Percentiles rank a stretch among this genome's conserved stretches.
phyloP scores from a whole-genome alignment of 2,888 invertebrate species.

The Cephalotes varians region DNA sequence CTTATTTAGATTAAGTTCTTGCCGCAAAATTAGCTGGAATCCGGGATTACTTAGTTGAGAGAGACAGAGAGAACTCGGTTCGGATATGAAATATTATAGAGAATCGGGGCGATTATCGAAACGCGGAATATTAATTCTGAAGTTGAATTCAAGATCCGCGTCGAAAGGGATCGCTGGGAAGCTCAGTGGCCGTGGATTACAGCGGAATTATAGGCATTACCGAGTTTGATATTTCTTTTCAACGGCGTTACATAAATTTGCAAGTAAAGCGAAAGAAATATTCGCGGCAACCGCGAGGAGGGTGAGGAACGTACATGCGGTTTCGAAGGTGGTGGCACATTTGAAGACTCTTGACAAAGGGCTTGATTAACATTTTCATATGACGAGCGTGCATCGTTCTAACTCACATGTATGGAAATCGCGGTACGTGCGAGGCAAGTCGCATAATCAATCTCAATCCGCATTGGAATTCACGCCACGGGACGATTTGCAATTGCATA shows the following conservation, averaged over 20 bases:
- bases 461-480: slow-evolving; percentile 61
- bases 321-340: slow-evolving; percentile 37
- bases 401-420: slow-evolving; percentile 63
- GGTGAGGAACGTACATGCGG: not conserved
- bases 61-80: slow-evolving; percentile 29
- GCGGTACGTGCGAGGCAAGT: slow-evolving; percentile 57
- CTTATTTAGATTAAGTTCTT: slow-evolving; percentile 55
- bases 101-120: slow-evolving; percentile 50
- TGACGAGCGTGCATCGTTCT: slow-evolving; percentile 53
- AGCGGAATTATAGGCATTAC: slow-evolving; percentile 37
- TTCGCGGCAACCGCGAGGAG: not conserved
- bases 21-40: slow-evolving; percentile 50
- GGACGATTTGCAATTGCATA: slow-evolving; percentile 66
- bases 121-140: slow-evolving; percentile 46
- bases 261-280: slow-evolving; percentile 39
- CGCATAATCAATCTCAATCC: slow-evolving; percentile 64
- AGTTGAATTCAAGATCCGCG: slow-evolving; percentile 26
- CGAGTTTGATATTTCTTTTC: slow-evolving; percentile 42
- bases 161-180: slow-evolving; percentile 10
- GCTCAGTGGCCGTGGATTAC: slow-evolving; percentile 17
- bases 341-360: slow-evolving; percentile 45
- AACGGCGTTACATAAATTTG: slow-evolving; percentile 43
- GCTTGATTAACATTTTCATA: slow-evolving; percentile 54
- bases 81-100: slow-evolving; percentile 55
- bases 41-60: slow-evolving; percentile 42